phyloP scores from a whole-genome alignment of 2,797 vertebrate species.

The Enteromius fasciolatus region DNA sequence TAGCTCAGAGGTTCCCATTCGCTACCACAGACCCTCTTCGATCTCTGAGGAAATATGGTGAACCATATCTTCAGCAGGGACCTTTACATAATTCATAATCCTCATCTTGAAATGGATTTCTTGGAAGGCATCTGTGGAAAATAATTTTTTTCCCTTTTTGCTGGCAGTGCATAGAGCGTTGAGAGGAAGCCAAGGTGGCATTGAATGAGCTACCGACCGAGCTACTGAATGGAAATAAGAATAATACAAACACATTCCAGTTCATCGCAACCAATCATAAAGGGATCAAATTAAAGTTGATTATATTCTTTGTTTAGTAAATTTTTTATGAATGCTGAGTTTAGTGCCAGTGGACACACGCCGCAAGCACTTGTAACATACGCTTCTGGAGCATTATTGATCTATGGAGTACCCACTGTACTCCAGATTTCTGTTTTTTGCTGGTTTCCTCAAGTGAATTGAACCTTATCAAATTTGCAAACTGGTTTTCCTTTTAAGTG shows the following conservation, averaged over 20 bases:
- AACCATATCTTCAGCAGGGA: slow-evolving; percentile 40
- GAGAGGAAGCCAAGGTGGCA: neutral
- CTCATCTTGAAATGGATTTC: slow-evolving; percentile 57
- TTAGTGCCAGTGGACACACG: neutral
- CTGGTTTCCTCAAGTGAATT: neutral
- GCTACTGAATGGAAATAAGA: slow-evolving; percentile 10
- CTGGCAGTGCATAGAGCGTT: slow-evolving; percentile 24
- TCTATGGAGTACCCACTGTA: neutral
- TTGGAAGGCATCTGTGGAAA: slow-evolving; percentile 37
- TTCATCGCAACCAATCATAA: neutral
- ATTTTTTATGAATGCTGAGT: slow-evolving; percentile 1
- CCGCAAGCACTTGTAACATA: slow-evolving; percentile 11
- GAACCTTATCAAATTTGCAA: neutral
- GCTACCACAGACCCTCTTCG: slow-evolving; percentile 17
- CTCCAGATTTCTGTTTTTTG: neutral
- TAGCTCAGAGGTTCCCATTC: slow-evolving; percentile 28
- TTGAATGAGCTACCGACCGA: slow-evolving; percentile 13
- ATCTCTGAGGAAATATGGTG: slow-evolving; percentile 42
- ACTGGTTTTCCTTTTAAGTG: neutral
- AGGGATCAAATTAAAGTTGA: slow-evolving; percentile 2
- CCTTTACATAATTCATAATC: slow-evolving; percentile 60
- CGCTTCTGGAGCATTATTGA: neutral
- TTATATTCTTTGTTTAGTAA: slow-evolving; percentile 1
- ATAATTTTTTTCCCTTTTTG: slow-evolving; percentile 12
- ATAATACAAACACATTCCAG: neutral